These are phyloP conservation scores for Chaetorhynchus papuensis DNA, from an alignment of 2,113 vertebrate species.

Conservation along the genomic window DNA sequence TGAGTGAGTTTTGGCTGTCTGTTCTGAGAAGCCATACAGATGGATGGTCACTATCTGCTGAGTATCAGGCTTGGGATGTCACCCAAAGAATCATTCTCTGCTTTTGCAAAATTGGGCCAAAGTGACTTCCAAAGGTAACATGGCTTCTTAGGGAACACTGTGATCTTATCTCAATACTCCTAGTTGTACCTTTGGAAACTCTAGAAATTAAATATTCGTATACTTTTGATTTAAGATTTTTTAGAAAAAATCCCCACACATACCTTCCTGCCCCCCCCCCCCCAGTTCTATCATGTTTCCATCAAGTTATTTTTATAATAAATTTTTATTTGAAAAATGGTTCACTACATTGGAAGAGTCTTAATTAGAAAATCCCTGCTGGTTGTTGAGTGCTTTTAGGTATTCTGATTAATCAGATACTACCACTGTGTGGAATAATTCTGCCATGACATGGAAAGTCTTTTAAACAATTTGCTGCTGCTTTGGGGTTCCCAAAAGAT, in stretches of 20 bases:
- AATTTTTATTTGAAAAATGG: neutral
- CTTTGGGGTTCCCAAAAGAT: neutral
- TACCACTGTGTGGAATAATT: neutral
- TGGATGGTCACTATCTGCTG: neutral
- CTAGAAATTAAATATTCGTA: neutral
- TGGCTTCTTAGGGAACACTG: neutral
- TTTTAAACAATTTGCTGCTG: constrained; percentile 7
- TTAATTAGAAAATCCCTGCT: constrained; percentile 25
- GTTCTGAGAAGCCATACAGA: neutral
- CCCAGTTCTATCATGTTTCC: neutral
- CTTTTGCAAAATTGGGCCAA: neutral
- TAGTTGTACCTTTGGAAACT: neutral
- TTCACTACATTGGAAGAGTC: neutral
- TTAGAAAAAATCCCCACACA: neutral
- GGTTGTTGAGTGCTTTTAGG: neutral
- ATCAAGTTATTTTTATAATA: neutral
- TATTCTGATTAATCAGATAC: neutral
- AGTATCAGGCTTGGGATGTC: neutral
- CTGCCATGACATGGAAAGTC: neutral
- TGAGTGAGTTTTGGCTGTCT: neutral
- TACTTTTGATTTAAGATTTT: neutral
- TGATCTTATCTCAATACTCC: neutral
- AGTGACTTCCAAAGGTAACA: neutral
- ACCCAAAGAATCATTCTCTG: neutral
- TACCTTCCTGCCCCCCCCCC: too few species aligned